Evolutionary conservation across 2,113 vertebrate species (phyloP).

Genomic region (Chloebia gouldiae): DNA sequence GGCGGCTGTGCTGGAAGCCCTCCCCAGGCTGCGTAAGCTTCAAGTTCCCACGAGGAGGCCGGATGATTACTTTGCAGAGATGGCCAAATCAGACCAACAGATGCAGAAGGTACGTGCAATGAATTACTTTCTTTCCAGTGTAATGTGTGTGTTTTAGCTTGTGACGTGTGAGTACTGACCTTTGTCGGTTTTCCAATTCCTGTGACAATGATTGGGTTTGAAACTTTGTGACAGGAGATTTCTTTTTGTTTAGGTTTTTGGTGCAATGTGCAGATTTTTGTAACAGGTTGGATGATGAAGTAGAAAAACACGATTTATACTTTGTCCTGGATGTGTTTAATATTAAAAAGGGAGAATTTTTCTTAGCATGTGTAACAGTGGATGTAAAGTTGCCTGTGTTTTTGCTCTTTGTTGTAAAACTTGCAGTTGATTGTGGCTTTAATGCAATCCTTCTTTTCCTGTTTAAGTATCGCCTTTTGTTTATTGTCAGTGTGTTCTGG

Average conservation of each 20-base stretch:
- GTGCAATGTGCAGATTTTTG: background rate
- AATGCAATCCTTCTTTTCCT: background rate
- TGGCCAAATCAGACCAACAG: conserved; percentile 97
- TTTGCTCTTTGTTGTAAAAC: background rate
- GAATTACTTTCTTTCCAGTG: background rate
- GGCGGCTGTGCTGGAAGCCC: conserved; percentile 83
- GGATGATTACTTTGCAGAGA: conserved; percentile 96
- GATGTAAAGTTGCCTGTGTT: background rate
- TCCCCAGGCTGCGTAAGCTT: conserved; percentile 82
- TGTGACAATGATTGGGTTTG: background rate
- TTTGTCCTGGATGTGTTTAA: background rate
- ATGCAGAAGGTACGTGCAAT: conserved; percentile 91
- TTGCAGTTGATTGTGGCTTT: background rate
- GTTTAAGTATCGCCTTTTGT: background rate
- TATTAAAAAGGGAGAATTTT: background rate
- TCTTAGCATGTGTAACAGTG: background rate
- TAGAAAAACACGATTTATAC: background rate
- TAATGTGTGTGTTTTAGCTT: background rate
- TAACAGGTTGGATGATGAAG: background rate
- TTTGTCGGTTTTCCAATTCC: background rate
- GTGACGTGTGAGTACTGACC: background rate
- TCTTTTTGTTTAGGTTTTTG: background rate
- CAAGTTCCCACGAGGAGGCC: conserved; percentile 86
- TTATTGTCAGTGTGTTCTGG: background rate
- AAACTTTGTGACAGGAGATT: background rate